phyloP scores from a whole-genome alignment of 1,140 invertebrate species.

The Ectropis grisescens region DNA sequence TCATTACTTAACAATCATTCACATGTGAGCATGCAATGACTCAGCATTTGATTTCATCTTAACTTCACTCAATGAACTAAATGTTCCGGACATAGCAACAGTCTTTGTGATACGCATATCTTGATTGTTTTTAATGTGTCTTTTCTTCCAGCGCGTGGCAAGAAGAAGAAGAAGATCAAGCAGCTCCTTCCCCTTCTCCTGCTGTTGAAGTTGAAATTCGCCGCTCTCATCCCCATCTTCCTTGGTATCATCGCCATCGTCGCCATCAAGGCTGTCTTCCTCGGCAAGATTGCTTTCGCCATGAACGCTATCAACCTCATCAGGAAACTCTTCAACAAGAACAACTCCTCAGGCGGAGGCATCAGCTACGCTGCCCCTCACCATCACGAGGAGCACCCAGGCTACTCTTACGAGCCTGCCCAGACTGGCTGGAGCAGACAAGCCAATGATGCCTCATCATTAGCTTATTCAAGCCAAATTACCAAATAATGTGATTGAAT shows the following conservation, averaged over 20 bases:
- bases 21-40: too few species aligned
- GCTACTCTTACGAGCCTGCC: slow-evolving; percentile 55
- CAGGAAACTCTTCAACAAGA: slow-evolving; percentile 75
- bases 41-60: too few species aligned
- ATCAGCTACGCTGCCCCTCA: slow-evolving; percentile 25
- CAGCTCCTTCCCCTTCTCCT: slow-evolving; percentile 81
- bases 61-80: too few species aligned
- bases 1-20: too few species aligned
- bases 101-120: too few species aligned
- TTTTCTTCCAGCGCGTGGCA: slow-evolving; percentile 72
- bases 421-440: slow-evolving; percentile 69
- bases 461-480: slow-evolving; percentile 75
- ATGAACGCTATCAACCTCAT: slow-evolving; percentile 80
- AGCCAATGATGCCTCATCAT: slow-evolving; percentile 68
- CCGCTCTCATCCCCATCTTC: slow-evolving; percentile 81
- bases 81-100: too few species aligned
- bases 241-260: slow-evolving; percentile 82
- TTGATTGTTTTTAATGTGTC: too few species aligned
- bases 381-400: slow-evolving; percentile 49
- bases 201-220: slow-evolving; percentile 83
- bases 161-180: slow-evolving; percentile 80
- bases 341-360: slow-evolving; percentile 26
- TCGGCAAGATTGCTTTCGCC: slow-evolving; percentile 85
- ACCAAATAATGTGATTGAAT: slow-evolving; percentile 14
- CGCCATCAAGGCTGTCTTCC: slow-evolving; percentile 85